Conservation (phyloP, 2,888 invertebrate species). For the Sicus ferrugineus region DNA sequence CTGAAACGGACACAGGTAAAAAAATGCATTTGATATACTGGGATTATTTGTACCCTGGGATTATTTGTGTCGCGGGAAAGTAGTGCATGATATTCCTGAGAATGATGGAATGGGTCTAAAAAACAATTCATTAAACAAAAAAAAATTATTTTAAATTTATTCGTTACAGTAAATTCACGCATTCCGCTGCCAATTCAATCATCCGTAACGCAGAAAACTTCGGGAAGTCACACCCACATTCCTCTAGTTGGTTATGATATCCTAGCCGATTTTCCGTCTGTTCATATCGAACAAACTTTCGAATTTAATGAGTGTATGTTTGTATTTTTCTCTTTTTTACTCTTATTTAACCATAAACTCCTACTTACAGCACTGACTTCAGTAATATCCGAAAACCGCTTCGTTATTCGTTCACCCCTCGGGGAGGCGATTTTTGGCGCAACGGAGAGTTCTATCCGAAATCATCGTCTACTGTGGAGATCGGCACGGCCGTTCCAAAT, state of each 20-base stretch:
- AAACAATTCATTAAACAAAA: background rate
- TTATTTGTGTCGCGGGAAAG: no score
- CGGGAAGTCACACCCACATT: constrained; percentile 53
- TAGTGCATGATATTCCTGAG: background rate
- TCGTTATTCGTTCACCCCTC: constrained; percentile 74
- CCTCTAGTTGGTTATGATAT: constrained; percentile 77
- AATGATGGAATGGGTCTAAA: background rate
- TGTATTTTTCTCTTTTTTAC: background rate
- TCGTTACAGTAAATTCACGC: constrained; percentile 43
- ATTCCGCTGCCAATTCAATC: constrained; percentile 56
- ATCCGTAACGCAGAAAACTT: constrained; percentile 49
- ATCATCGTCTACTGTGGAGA: constrained; percentile 76
- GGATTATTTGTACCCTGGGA: no score
- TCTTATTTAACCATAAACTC: background rate
- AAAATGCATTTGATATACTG: no score
- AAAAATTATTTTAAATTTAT: background rate
- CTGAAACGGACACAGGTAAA: background rate
- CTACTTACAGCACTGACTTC: constrained; percentile 53
- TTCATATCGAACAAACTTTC: constrained; percentile 81
- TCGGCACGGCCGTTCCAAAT: constrained; percentile 75
- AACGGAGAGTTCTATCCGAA: constrained; percentile 71
- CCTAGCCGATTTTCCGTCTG: constrained; percentile 72
- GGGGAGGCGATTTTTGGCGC: constrained; percentile 81
- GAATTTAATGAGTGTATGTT: constrained; percentile 77
- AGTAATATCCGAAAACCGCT: constrained; percentile 76